Base-by-base conservation (phyloP, 2,888 invertebrate species). In the Luffia ferchaultella region DNA sequence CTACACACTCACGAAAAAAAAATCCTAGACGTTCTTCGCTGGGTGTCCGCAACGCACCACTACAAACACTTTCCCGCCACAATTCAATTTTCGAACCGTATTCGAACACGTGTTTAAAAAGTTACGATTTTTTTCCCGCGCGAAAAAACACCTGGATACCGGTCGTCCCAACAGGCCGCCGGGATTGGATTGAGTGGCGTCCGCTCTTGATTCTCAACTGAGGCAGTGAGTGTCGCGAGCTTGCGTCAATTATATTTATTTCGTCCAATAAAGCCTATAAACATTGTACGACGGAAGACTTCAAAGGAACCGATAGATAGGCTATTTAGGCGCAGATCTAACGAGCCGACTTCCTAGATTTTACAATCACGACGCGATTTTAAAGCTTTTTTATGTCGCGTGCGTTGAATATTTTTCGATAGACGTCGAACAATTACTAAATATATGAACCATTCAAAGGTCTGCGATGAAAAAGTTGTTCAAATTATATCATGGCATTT, bases 161-260 rank as follows among this genome's bases (percentile, higher is more conserved):
- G 71, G 65, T 68, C 78, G 76, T 76, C 72, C 74, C 65, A 76
- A 69, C 65, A 75, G 67, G 68, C 68, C 67, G 80, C 73, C 73
- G 73, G 74, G 73, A 67, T 76, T 70, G 74, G 70, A 76, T 80
- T 73, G 77, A 78, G 72, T 73, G 73, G 72, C 76, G 65, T 65
- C 67, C 68, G 71, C 65, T 64, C 42, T 62, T 12, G 12, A 30
- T 12, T 30, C 30, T 30, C 5, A 30, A 30, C 30, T 12, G 30
- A 30, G 12, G 30, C 30, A 7, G 30, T 12, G 30, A 30, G 30
- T 30, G 30, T 30, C 30, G 30, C 30, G 30, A 19, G 72, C 68
- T 70, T 65, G 76, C 71, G 76, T 77, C 72, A 74, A 80, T 78
- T 82, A 78, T 82, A 82, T 83, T 79, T 82, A 80, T 78, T 80